phyloP scores from a whole-genome alignment of 2,888 invertebrate genomes.

The Scaptomyza caliginosa region DNA sequence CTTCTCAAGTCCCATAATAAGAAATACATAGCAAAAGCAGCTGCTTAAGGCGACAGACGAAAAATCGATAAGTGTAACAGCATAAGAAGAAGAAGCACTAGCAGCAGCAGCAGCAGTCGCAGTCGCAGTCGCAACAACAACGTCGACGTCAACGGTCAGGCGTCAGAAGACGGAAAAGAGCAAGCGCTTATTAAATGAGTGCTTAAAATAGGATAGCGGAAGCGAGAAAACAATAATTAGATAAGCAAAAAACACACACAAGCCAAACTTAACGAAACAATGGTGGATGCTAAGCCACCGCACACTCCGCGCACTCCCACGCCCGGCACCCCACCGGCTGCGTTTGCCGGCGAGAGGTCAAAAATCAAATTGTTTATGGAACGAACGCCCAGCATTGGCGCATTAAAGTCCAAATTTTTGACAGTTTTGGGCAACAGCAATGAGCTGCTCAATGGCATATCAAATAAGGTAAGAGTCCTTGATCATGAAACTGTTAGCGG shows the following conservation, averaged over 20 bases:
- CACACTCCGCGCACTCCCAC: conserved; percentile 51
- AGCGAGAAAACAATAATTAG: conserved; percentile 1
- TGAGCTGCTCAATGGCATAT: conserved; percentile 85
- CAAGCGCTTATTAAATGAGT: conserved; percentile 43
- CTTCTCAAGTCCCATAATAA: conserved; percentile 2
- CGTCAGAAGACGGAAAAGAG: conserved; percentile 13
- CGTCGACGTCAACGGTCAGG: conserved; percentile 18
- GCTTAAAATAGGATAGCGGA: conserved; percentile 41
- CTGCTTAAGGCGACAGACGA: conserved; percentile 41
- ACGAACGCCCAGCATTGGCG: conserved; percentile 83
- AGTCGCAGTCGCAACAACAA: conserved; percentile 25
- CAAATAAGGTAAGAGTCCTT: conserved; percentile 84
- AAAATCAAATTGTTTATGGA: conserved; percentile 85
- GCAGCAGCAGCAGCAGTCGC: conserved; percentile 5
- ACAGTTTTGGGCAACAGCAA: conserved; percentile 85
- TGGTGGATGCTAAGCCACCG: conserved; percentile 73
- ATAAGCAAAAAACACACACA: too few species aligned
- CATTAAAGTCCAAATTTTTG: conserved; percentile 84
- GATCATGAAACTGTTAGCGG: conserved; percentile 60
- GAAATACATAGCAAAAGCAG: conserved; percentile 20
- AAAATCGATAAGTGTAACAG: conserved; percentile 68
- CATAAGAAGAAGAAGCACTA: conserved; percentile 34
- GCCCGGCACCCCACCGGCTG: conserved; percentile 76
- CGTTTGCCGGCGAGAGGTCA: conserved; percentile 82
- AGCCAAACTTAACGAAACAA: conserved; percentile 16